Conservation (phyloP, 2,113 vertebrate species). For the Corynorhinus townsendii region DNA sequence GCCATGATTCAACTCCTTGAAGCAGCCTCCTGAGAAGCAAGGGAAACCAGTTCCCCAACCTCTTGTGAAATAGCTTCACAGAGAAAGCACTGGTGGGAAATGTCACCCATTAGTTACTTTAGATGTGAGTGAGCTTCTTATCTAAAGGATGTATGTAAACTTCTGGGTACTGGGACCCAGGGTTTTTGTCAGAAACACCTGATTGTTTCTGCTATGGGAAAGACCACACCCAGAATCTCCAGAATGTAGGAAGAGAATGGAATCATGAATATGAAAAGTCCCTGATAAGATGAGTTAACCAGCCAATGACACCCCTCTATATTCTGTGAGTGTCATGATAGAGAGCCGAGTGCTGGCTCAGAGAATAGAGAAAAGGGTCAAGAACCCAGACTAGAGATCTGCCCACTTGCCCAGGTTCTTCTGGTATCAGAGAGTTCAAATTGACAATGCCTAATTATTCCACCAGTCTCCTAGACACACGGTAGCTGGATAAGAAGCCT, state of each 20-base stretch:
- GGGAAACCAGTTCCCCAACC: not conserved
- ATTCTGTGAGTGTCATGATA: too few species aligned
- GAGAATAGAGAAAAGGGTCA: not conserved
- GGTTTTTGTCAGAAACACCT: not conserved
- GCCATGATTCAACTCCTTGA: not conserved
- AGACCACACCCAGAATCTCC: not conserved
- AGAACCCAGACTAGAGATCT: not conserved
- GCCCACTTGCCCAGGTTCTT: not conserved
- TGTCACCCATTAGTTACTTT: not conserved
- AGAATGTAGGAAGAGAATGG: not conserved
- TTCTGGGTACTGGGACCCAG: not conserved
- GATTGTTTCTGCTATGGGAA: not conserved
- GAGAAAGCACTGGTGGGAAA: not conserved
- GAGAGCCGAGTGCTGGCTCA: not conserved
- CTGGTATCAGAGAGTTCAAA: not conserved
- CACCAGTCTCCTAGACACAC: not conserved
- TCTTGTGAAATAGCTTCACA: not conserved
- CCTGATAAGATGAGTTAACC: not conserved
- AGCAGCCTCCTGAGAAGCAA: not conserved
- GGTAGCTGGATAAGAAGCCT: accelerated
- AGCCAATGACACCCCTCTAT: too few species aligned
- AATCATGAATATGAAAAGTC: too few species aligned
- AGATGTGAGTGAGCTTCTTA: not conserved
- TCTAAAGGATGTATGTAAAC: accelerated
- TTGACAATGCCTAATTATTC: not conserved